Base-by-base conservation (phyloP, 53 echinoderm and acorn worm genomes). In the Luidia sarsii region DNA sequence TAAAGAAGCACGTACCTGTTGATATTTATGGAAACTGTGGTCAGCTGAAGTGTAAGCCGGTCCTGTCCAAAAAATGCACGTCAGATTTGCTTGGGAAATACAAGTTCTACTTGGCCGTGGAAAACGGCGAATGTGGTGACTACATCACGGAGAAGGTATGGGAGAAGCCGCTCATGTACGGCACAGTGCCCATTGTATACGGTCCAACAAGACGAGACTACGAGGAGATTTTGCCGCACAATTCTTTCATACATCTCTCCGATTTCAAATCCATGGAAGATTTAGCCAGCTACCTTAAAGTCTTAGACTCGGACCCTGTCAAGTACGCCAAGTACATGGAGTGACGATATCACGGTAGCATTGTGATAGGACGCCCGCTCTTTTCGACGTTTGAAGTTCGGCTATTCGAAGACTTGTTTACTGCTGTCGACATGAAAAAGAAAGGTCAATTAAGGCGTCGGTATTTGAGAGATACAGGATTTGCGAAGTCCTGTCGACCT, bases 71-170 rank as follows among this genome's bases (percentile, higher is more conserved):
- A 3, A 54, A 90, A 33, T 75, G 50, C 33, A 82, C 82, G 10
- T 54, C 66, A 14, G 39, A 39, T 9, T 57, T 64, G 13, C 48
- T 85, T 23, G 18, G 34, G 11, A 45, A 63, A 19, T 90, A 90
- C 34, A 93, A 93, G 32, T 93, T 93, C 67, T 82, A 70, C 25
- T 48, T 93, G 29, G 87, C 93, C 0, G 52, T 93, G 3, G 93
- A 93, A 53, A 93, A 86, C 72, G 63, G 75, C 27, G 90, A 90
- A 32, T 93, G 93, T 53, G 75, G 67, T 20, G 93, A 93, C 25
- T 93, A 90, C 80, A 93, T 90, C 19, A 93, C 93, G 6, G 90
- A 93, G 24, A 93, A 86, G 48, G 61, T 87, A 50, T 93, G 93
- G 93, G 82, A 86, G 34, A 87, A 79, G 16, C 31, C 93, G 2